These are phyloP conservation scores for Pteronura brasiliensis DNA, from an alignment of 2,113 vertebrate genomes.

Conservation along the genomic window DNA sequence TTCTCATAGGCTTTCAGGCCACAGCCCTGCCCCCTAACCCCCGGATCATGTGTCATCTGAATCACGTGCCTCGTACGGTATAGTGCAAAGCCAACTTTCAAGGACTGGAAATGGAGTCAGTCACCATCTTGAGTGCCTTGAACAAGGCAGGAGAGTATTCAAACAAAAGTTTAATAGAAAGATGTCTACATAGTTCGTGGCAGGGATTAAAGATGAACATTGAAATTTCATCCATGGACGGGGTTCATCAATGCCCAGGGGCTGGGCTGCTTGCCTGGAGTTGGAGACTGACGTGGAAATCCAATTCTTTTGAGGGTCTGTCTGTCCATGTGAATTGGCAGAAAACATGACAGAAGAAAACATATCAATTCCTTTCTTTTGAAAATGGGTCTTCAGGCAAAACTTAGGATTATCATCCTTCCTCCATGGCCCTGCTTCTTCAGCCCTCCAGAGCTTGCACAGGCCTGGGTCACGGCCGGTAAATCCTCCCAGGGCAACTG, in stretches of 20 bases:
- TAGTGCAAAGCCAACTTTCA: not conserved
- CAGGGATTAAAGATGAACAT: not conserved
- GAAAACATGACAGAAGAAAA: slow-evolving; percentile 59
- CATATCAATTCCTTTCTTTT: slow-evolving; percentile 21
- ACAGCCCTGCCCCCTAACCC: not conserved
- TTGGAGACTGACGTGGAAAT: not conserved
- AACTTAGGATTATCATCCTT: not conserved
- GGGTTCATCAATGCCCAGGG: not conserved
- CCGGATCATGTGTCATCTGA: not conserved
- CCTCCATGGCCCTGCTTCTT: slow-evolving; percentile 76
- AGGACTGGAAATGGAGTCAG: not conserved
- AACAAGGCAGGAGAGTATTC: not conserved
- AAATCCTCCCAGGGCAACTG: not conserved
- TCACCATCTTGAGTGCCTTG: not conserved
- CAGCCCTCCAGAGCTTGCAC: slow-evolving; percentile 94
- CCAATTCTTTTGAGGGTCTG: not conserved
- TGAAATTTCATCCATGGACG: slow-evolving; percentile 23
- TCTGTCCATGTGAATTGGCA: not conserved
- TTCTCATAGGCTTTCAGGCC: not conserved
- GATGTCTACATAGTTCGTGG: not conserved
- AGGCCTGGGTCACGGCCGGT: not conserved
- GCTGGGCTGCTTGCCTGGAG: not conserved
- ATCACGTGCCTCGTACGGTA: not conserved
- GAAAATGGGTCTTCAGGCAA: slow-evolving; percentile 20
- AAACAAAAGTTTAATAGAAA: slow-evolving; percentile 27